Percentiles rank a stretch among this genome's conserved stretches.
These are phyloP conservation scores for human DNA, from an alignment of 2,113 vertebrate genomes.

Conservation along the genomic window DNA sequence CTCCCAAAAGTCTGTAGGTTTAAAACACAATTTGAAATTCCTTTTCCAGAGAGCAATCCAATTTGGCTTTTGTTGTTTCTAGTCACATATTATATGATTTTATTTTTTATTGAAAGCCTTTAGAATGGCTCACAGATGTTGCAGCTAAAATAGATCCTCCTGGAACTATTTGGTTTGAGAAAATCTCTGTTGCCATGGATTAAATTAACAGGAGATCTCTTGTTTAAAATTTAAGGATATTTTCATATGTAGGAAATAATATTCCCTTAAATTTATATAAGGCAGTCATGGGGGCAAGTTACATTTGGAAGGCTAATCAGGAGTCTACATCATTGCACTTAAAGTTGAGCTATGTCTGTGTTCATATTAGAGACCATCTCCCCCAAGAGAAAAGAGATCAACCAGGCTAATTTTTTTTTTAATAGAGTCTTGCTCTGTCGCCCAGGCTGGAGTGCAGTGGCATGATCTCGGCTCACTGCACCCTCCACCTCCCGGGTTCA, in stretches of 20 bases:
- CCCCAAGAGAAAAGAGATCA: neutral
- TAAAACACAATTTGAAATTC: constrained; percentile 68
- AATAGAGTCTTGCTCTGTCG: too few species aligned
- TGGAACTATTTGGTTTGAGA: constrained; percentile 73
- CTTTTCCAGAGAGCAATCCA: constrained; percentile 76
- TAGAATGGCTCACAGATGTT: constrained; percentile 81
- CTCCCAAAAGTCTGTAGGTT: constrained; percentile 68
- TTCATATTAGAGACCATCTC: neutral
- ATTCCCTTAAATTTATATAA: constrained; percentile 51
- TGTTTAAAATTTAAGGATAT: constrained; percentile 54
- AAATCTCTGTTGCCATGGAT: constrained; percentile 70
- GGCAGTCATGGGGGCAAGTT: neutral
- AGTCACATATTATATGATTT: constrained; percentile 72
- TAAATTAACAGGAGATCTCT: constrained; percentile 56
- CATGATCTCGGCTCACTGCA: too few species aligned
- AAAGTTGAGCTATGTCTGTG: neutral
- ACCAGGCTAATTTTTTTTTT: neutral
- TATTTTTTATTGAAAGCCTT: constrained; percentile 66
- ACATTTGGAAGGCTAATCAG: neutral
- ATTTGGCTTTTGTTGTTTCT: constrained; percentile 79
- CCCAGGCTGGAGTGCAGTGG: too few species aligned
- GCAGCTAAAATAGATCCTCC: constrained; percentile 72
- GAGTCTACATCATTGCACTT: neutral
- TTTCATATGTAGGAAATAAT: constrained; percentile 37
- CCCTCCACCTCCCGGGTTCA: too few species aligned